Evolutionary conservation across 2,797 vertebrate genomes (phyloP), one percentile per base, ranked within the genome.

Genomic region (Sphaeramia orbicularis): DNA sequence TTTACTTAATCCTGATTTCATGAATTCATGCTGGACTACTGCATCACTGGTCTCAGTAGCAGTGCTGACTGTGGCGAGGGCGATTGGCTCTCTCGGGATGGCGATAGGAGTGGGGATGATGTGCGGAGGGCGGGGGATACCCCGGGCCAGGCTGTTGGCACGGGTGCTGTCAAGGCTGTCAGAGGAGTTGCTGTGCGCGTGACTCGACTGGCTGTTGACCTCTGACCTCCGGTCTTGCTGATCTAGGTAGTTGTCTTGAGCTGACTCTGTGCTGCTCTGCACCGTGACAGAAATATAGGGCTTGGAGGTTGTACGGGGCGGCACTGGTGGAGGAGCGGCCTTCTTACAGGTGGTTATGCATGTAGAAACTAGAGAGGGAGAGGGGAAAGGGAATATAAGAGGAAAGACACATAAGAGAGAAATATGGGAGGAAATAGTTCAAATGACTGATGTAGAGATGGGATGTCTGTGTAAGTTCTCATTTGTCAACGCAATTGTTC

Each of bases 271-370:
- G 91, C 98, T 99, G 93, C 98, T 99, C 92, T 99, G 98, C 64
- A 99, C 97, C 0, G 98, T 99, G 84, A 99, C 98, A 1, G 97
- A 98, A 93, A 99, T 99, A 93, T 97, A 98, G 64, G 98, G 98
- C 91, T 99, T 99, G 74, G 97, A 98, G 14, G 97, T 98, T 80
- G 97, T 98, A 14, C 97, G 96, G 24, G 98, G 97, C 13, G 98
- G 98, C 72, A 99, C 97, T 0, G 98, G 97, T 21, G 98, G 98
- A 5, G 98, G 97, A 38, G 92, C 93, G 43, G 94, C 90, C 94
- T 96, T 98, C 95, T 97, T 99, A 96, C 96, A 97, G 42, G 96
- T 96, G 89, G 97, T 97, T 92, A 99, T 95, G 90, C 96, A 98
- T 76, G 97, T 96, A 52, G 98, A 97, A 86, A 96, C 98, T 99